These are phyloP conservation scores for Varanus komodoensis DNA, from an alignment of 2,113 vertebrate genomes.

Conservation along the genomic window DNA sequence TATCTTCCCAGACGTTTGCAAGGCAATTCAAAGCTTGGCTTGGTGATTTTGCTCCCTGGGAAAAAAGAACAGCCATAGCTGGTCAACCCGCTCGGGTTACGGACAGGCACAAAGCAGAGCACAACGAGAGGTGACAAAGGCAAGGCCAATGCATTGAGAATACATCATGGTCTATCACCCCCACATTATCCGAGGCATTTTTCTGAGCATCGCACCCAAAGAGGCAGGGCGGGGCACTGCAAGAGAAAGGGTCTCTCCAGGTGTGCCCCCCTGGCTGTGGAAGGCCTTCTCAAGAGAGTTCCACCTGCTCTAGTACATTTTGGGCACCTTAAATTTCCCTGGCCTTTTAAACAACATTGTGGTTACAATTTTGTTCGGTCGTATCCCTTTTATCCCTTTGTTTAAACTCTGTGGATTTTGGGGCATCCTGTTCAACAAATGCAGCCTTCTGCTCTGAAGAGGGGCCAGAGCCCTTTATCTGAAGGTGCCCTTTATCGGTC, in stretches of 20 bases:
- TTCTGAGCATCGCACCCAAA: too few species aligned
- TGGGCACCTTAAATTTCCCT: neutral
- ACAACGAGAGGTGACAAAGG: neutral
- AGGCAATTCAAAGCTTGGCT: neutral
- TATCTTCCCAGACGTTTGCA: conserved; percentile 42
- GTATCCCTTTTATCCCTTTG: too few species aligned
- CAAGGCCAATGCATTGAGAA: neutral
- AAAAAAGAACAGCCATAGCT: neutral
- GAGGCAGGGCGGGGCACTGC: too few species aligned
- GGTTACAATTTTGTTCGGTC: neutral
- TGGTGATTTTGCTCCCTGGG: neutral
- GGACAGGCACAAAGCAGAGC: neutral
- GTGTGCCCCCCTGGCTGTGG: too few species aligned
- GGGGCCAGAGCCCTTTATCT: too few species aligned
- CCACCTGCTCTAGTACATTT: too few species aligned
- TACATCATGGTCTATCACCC: neutral
- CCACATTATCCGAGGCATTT: neutral
- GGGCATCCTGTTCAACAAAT: neutral
- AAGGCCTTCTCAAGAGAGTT: too few species aligned
- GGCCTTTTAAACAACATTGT: neutral
- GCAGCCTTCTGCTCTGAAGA: neutral
- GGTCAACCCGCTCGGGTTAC: too few species aligned
- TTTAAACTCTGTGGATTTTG: too few species aligned
- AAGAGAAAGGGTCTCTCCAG: too few species aligned
- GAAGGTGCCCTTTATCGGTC: neutral